A percentile compares a stretch with the other conserved stretches of the same genome.
These are phyloP conservation scores for Buceros bicornis DNA, from an alignment of 2,797 vertebrate species.

Conservation along the genomic window DNA sequence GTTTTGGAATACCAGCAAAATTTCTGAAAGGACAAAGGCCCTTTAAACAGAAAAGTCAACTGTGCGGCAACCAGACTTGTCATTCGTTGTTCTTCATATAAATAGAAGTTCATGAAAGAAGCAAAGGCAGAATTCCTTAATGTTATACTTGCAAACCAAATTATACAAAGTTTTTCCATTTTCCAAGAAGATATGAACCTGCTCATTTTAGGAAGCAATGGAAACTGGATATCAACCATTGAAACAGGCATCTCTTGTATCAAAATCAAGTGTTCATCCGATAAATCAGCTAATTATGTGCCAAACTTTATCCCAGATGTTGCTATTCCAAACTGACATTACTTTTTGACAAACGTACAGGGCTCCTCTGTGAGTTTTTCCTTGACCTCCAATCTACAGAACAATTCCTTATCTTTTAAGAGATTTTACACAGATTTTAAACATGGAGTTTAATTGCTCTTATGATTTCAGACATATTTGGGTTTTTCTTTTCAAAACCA, in stretches of 20 bases:
- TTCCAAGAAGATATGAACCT: not conserved
- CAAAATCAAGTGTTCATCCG: conserved; percentile 34
- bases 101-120: not conserved
- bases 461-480: not conserved
- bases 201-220: not conserved
- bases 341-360: not conserved
- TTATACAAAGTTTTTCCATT: fast-evolving
- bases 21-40: not conserved
- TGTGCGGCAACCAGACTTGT: not conserved
- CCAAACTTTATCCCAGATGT: not conserved
- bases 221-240: not conserved
- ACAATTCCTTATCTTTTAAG: not conserved
- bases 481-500: not conserved
- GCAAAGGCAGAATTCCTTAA: not conserved
- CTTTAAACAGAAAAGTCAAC: not conserved
- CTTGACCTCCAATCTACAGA: not conserved
- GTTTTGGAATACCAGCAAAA: not conserved
- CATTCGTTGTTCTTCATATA: not conserved
- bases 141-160: not conserved
- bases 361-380: not conserved
- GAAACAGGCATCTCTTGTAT: conserved; percentile 22
- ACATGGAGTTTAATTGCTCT: not conserved
- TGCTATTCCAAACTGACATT: not conserved
- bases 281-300: conserved; percentile 29
- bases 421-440: not conserved